A percentile compares a stretch with the other conserved stretches of the same genome.
phyloP scores from a whole-genome alignment of 2,797 vertebrate genomes.

The Enteromius mattozi region DNA sequence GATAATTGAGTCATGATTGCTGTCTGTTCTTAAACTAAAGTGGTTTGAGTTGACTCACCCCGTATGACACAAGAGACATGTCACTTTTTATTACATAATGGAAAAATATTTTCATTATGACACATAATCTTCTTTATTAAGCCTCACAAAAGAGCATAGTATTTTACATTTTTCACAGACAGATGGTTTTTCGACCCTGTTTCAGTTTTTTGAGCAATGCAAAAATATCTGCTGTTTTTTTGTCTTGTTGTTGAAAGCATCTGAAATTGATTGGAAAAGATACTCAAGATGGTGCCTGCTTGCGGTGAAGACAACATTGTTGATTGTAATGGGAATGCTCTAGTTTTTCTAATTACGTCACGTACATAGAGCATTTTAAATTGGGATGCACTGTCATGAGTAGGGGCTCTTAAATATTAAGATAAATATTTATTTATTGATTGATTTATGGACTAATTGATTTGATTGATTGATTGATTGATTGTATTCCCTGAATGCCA shows the following conservation, averaged over 20 bases:
- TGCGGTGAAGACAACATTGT: neutral
- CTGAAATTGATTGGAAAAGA: constrained; percentile 11
- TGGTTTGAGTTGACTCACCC: neutral
- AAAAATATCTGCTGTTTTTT: neutral
- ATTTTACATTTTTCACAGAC: neutral
- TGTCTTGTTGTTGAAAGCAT: constrained; percentile 13
- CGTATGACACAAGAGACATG: neutral
- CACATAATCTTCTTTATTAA: neutral
- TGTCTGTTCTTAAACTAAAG: neutral
- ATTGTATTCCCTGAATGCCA: neutral
- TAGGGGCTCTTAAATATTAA: neutral
- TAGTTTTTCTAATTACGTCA: neutral
- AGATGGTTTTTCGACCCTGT: neutral
- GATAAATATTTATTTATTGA: neutral
- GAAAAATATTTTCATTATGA: neutral
- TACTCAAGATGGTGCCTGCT: neutral
- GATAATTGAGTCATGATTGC: constrained; percentile 8
- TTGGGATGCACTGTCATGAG: neutral
- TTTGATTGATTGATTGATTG: neutral
- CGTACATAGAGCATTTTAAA: neutral
- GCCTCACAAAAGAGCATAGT: neutral
- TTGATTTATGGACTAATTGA: too few relatives aligned
- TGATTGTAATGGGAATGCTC: constrained; percentile 12
- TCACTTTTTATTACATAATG: neutral
- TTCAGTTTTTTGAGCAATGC: neutral